Conservation (phyloP, 2,113 vertebrate species). For the Zosterops hypoxanthus region DNA sequence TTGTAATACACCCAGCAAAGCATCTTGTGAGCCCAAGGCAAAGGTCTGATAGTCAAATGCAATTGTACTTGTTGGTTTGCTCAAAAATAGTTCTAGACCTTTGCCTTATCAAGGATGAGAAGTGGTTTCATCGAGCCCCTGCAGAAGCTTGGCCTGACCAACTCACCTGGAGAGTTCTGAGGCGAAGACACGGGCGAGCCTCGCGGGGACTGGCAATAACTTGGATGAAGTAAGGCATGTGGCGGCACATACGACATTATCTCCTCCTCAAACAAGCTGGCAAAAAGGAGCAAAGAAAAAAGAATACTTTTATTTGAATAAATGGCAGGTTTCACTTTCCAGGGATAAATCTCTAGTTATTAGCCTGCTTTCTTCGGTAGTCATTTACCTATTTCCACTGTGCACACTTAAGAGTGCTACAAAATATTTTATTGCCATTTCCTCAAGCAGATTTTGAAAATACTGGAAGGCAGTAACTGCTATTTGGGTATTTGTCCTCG, state of each 20-base stretch:
- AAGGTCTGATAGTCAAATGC: not conserved
- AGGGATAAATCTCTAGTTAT: not conserved
- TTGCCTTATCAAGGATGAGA: not conserved
- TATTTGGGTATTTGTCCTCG: not conserved
- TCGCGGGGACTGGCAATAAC: constrained; percentile 87
- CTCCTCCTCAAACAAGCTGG: constrained; percentile 97
- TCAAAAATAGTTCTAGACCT: not conserved
- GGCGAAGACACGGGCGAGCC: constrained; percentile 88
- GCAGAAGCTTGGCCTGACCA: not conserved
- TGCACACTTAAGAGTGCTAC: not conserved
- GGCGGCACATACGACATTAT: constrained; percentile 98
- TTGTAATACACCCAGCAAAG: not conserved
- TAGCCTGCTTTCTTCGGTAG: not conserved
- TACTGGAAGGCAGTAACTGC: not conserved
- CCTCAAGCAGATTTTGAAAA: not conserved
- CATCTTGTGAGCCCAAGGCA: not conserved
- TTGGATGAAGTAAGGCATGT: constrained; percentile 92
- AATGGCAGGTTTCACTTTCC: not conserved
- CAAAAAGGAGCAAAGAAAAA: not conserved
- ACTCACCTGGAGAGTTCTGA: constrained; percentile 94
- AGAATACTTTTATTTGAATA: not conserved
- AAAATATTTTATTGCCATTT: not conserved
- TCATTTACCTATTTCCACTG: not conserved
- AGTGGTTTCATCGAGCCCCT: not conserved
- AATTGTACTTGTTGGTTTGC: not conserved